Evolutionary conservation across 2,113 vertebrate genomes (phyloP), one percentile per base, ranked within the genome.

Genomic region (Fregetta grallaria): DNA sequence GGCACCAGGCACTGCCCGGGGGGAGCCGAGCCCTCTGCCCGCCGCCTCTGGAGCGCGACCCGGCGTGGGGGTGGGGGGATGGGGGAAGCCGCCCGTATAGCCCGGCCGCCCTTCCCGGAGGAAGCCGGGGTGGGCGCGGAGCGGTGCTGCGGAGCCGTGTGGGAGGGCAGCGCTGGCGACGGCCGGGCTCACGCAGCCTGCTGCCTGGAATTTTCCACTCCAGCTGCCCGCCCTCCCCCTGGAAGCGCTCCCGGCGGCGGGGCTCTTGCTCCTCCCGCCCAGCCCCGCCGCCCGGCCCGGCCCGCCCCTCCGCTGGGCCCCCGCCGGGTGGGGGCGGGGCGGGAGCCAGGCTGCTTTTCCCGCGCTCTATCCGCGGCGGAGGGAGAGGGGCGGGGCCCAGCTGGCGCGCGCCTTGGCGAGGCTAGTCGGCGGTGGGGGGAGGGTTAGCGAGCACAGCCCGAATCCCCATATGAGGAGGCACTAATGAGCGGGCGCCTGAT

Each of bases 381-480:
- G 47, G n/a, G 25, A 17, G 49, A 7, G 32, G 80, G 80, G 81
- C 11, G 73, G 49, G 2, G 44, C 50, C 1, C 10, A 6, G 30
- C 19, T 9, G 3, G 4, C 22, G 29, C 38, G 59, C 27, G 10
- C 13, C 12, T 12, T 29, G 26, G n/a, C 6, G 20, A 38, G 3
- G 10, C 15, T 38, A 11, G 15, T 1, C 44, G 44, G 44, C 7
- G 44, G 17, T 7, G 9, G 22, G 13, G 26, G 26, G 6, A 1
- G 11, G n/a, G 47, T 10, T 29, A 27, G 44, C 5, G 3, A 5
- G 15, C 5, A 5, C 26, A 10, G 76, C 45, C 78, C 45, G 6
- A 3, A 34, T 98, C 96, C 95, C 98, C 98, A 97, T 98, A 98
- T 98, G 96, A 98, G 98, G 98, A 90, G 96, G 97, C 89, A 66